Conservation (phyloP, 2,797 vertebrate species). For the Leptoclinus maculatus region DNA sequence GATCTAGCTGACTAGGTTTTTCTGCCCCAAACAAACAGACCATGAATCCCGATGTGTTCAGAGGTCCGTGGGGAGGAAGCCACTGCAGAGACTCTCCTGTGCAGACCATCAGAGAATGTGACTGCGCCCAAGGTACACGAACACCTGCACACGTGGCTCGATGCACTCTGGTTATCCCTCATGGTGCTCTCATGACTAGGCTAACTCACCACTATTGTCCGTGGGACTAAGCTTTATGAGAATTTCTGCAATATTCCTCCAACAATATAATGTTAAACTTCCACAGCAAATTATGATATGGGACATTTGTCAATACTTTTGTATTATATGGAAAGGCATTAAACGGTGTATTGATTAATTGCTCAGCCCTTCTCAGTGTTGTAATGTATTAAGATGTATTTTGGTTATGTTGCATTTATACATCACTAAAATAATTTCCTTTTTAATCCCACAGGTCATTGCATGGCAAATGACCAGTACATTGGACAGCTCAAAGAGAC, state of each 20-base stretch:
- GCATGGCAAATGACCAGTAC: conserved; percentile 90
- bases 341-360: neutral
- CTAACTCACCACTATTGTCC: neutral
- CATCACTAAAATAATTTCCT: neutral
- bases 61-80: conserved; percentile 93
- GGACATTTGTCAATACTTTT: neutral
- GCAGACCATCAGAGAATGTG: conserved; percentile 91
- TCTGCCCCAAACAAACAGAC: conserved; percentile 82
- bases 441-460: conserved; percentile 82
- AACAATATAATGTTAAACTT: neutral
- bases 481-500: conserved; percentile 92
- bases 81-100: conserved; percentile 94
- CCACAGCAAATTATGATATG: neutral
- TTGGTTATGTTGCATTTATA: neutral
- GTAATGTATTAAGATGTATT: neutral
- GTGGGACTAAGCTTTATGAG: neutral
- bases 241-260: neutral
- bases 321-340: neutral
- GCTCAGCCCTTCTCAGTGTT: neutral
- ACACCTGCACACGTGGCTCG: neutral
- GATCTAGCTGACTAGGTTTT: conserved; percentile 8
- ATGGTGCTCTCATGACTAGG: neutral
- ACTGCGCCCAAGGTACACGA: conserved; percentile 88
- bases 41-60: conserved; percentile 97
- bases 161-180: neutral